Evolutionary conservation across 2,113 vertebrate genomes (phyloP).

Genomic region (Epinephelus lanceolatus): DNA sequence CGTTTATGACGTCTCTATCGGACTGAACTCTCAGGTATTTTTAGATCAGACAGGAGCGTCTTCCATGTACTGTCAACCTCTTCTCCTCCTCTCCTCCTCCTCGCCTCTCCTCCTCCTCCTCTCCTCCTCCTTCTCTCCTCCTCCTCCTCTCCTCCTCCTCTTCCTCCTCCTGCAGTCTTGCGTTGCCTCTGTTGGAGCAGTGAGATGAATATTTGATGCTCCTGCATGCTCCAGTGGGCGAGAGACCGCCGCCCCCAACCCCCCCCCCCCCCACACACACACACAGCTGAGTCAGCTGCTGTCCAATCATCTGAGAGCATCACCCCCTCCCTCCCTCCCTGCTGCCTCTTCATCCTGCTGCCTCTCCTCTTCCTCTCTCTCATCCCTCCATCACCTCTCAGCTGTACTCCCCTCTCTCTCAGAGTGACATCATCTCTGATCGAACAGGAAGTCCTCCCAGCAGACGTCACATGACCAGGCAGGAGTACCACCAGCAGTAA

Average conservation of each 20-base stretch:
- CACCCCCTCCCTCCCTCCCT: neutral
- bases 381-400: conserved; percentile 14
- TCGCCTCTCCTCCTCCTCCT: too few relatives aligned
- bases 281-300: conserved; percentile 77
- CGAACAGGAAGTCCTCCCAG: conserved; percentile 3
- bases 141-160: neutral
- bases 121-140: neutral
- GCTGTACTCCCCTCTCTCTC: neutral
- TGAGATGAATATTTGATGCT: conserved; percentile 77
- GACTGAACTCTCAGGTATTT: conserved; percentile 50
- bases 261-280: neutral
- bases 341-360: neutral
- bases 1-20: conserved; percentile 1
- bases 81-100: neutral
- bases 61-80: conserved; percentile 6
- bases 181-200: conserved; percentile 53
- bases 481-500: neutral
- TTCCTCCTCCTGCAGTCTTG: conserved; percentile 41
- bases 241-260: conserved; percentile 37
- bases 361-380: neutral
- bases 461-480: neutral
- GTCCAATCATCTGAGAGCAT: conserved; percentile 61
- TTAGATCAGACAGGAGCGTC: conserved; percentile 45
- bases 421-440: neutral
- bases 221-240: conserved; percentile 61